A percentile compares a stretch with the other conserved stretches of the same genome.
Conservation (phyloP, 2,888 invertebrate species). For the Eristalis intricaria region DNA sequence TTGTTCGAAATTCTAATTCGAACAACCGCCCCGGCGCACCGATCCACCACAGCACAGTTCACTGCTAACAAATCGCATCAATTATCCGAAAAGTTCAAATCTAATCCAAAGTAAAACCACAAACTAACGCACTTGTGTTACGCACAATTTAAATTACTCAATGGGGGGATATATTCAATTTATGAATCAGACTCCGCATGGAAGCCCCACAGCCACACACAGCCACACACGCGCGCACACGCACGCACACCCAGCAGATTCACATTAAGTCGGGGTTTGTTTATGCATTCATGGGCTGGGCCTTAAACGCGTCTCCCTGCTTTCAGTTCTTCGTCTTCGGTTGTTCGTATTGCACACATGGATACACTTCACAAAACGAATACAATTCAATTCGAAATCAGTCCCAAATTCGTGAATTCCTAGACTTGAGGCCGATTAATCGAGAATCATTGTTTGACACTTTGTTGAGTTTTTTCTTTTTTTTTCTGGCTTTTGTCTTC, state of each 20-base stretch:
- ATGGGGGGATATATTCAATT: slow-evolving; percentile 71
- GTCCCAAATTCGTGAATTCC: neutral
- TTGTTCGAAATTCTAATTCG: no score
- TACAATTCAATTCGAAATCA: neutral
- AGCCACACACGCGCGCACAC: slow-evolving; percentile 66
- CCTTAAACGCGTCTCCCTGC: slow-evolving; percentile 57
- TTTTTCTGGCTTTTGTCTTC: neutral
- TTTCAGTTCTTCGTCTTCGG: slow-evolving; percentile 40
- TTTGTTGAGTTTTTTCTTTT: neutral
- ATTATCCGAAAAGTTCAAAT: neutral
- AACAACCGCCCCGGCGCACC: no score
- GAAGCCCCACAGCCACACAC: no score
- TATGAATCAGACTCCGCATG: slow-evolving; percentile 70
- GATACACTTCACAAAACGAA: neutral
- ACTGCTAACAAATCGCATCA: neutral
- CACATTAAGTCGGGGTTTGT: slow-evolving; percentile 61
- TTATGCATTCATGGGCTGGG: slow-evolving; percentile 69
- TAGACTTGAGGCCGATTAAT: neutral
- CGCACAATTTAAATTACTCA: slow-evolving; percentile 71
- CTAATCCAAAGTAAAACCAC: slow-evolving; percentile 53
- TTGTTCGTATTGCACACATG: slow-evolving; percentile 21
- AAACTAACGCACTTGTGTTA: slow-evolving; percentile 57
- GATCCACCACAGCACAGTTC: no score
- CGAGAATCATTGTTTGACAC: neutral
- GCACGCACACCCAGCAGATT: slow-evolving; percentile 64